A percentile compares a stretch with the other conserved stretches of the same genome.
Evolutionary conservation across 2,888 invertebrate genomes (phyloP).

Genomic region (Vandiemenella viatica): DNA sequence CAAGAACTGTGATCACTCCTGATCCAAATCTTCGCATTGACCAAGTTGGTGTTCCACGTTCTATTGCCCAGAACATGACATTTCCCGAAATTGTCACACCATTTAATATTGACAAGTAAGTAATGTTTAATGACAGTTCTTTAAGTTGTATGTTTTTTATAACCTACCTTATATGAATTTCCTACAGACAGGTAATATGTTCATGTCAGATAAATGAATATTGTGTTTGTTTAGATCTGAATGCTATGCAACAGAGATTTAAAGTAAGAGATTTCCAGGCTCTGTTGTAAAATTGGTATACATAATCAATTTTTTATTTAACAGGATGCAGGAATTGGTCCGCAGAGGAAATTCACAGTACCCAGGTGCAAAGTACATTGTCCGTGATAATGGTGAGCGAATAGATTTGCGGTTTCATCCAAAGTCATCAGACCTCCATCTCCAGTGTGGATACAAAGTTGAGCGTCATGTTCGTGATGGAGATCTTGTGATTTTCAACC

Average conservation of each 20-base stretch:
- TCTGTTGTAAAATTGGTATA: no score
- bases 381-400: slow-evolving; percentile 95
- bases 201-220: no score
- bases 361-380: slow-evolving; percentile 98
- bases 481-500: slow-evolving; percentile 96
- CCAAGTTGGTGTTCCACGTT: slow-evolving; percentile 94
- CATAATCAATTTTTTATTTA: background rate
- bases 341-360: slow-evolving; percentile 94
- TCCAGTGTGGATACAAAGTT: slow-evolving; percentile 90
- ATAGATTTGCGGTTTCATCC: slow-evolving; percentile 98
- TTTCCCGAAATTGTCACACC: slow-evolving; percentile 99
- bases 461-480: slow-evolving; percentile 96
- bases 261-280: no score
- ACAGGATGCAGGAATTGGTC: slow-evolving; percentile 76
- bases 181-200: no score
- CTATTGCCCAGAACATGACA: slow-evolving; percentile 96
- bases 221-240: no score
- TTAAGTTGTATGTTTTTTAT: no score
- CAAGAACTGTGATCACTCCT: slow-evolving; percentile 95
- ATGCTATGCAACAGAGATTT: no score
- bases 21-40: slow-evolving; percentile 90
- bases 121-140: slow-evolving; percentile 4
- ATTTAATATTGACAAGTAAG: slow-evolving; percentile 88
- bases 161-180: no score
- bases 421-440: slow-evolving; percentile 88